Evolutionary conservation across 2,113 vertebrate genomes (phyloP).

Genomic region (Bombycilla garrulus): DNA sequence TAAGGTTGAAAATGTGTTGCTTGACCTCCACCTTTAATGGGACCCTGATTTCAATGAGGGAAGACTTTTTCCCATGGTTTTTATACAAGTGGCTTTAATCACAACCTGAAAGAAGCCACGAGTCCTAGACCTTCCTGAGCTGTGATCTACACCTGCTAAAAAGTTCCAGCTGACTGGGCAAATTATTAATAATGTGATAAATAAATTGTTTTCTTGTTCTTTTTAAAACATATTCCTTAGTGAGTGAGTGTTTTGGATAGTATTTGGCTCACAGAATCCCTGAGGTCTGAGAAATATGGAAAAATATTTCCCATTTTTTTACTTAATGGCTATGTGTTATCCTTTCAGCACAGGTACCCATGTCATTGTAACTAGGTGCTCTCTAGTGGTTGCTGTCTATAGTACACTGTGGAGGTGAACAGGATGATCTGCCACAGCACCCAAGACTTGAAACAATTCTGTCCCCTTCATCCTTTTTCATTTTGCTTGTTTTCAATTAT

Average conservation of each 20-base stretch:
- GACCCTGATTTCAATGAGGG: rapidly evolving
- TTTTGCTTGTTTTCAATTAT: background rate
- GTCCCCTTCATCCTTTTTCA: background rate
- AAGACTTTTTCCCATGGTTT: background rate
- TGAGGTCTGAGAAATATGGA: background rate
- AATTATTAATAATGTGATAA: background rate
- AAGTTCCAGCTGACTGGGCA: background rate
- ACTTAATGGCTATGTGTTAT: background rate
- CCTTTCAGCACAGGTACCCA: background rate
- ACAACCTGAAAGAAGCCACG: background rate
- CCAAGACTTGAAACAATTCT: background rate
- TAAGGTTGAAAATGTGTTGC: background rate
- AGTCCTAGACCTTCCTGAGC: background rate
- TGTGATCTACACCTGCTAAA: background rate
- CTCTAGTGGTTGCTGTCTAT: background rate
- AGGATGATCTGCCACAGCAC: background rate
- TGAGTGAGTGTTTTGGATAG: background rate
- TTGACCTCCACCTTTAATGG: background rate
- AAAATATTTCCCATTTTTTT: background rate
- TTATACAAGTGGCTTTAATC: background rate
- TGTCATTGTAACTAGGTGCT: background rate
- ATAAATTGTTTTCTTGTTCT: background rate
- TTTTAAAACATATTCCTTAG: background rate
- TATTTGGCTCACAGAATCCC: background rate
- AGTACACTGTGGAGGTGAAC: background rate